Evolutionary conservation across 2,113 vertebrate species (phyloP).

Genomic region (Heloderma charlesbogerti): DNA sequence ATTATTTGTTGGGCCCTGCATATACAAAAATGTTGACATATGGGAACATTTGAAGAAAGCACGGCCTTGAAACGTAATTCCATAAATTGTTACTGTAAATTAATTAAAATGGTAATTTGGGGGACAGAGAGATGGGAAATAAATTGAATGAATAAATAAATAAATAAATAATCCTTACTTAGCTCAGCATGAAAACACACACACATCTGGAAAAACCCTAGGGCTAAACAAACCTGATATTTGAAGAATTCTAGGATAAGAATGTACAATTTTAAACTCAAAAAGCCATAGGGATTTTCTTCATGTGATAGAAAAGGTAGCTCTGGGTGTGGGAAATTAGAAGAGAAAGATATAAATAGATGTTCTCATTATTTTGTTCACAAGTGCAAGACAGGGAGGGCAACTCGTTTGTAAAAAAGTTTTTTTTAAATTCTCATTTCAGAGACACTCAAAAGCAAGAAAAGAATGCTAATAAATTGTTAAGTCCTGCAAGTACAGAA

Average conservation of each 20-base stretch:
- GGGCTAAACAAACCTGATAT: background rate
- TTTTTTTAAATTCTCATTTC: background rate
- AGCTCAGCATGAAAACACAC: background rate
- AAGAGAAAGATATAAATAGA: conserved; percentile 1
- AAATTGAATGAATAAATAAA: too few relatives aligned
- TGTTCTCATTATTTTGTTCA: conserved; percentile 7
- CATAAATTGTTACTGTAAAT: too few relatives aligned
- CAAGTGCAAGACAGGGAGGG: background rate
- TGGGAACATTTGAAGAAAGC: too few relatives aligned
- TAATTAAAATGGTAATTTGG: too few relatives aligned
- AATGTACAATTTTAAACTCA: background rate
- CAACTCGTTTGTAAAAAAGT: background rate
- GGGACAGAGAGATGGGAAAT: too few relatives aligned
- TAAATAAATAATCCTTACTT: too few relatives aligned
- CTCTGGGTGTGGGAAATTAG: background rate
- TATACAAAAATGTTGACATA: too few relatives aligned
- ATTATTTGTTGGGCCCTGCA: too few relatives aligned
- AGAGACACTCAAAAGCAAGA: background rate
- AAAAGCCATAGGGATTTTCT: background rate
- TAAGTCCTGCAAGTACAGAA: conserved; percentile 2
- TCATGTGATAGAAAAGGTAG: background rate
- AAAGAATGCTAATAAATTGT: conserved; percentile 18
- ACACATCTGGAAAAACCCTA: background rate
- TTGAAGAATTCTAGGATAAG: background rate
- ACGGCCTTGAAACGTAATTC: too few relatives aligned